Conservation (phyloP, 2,797 vertebrate species). For the Leucoraja ocellata region DNA sequence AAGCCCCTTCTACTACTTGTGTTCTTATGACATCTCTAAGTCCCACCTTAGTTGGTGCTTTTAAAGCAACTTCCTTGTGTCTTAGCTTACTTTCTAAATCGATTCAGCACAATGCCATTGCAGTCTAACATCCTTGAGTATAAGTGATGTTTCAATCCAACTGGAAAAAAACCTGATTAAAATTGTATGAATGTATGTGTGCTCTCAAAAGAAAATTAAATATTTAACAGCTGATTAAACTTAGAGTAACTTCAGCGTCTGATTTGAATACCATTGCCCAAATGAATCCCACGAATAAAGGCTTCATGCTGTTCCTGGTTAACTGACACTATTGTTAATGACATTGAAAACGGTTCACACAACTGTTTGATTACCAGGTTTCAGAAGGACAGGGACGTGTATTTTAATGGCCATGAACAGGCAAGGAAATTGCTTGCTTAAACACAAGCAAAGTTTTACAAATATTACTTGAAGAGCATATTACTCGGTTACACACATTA, state of each 20-base stretch:
- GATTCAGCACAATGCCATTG: not conserved
- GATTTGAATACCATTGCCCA: not conserved
- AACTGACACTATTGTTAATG: not conserved
- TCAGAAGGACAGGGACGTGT: not conserved
- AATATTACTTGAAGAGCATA: not conserved
- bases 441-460: not conserved
- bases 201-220: not conserved
- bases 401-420: not conserved
- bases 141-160: not conserved
- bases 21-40: not conserved
- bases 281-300: not conserved
- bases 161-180: not conserved
- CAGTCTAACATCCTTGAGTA: not conserved
- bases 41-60: not conserved
- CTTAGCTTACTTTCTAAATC: not conserved
- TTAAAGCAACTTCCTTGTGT: not conserved
- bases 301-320: not conserved
- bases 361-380: not conserved
- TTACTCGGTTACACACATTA: too few species aligned
- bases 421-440: not conserved
- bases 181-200: not conserved
- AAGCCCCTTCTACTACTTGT: too few species aligned
- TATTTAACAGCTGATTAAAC: not conserved
- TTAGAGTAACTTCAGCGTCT: not conserved
- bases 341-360: not conserved